Percentiles rank a stretch among this genome's conserved stretches.
Conservation (phyloP, 2,888 invertebrate genomes). For the Mesochorus sp. region DNA sequence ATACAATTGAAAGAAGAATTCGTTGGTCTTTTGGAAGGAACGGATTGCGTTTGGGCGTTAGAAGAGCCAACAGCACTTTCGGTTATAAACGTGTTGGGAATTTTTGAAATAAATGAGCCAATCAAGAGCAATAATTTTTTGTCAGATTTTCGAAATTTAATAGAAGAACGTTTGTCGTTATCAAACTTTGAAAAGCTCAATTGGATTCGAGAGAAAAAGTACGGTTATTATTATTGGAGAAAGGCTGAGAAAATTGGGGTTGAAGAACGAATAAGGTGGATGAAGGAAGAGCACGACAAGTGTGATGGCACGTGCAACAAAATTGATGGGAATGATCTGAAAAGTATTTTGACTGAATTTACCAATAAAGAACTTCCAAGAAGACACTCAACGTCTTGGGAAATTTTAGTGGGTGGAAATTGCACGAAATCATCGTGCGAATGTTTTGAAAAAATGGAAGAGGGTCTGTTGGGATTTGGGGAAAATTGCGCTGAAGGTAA, state of each 20-base stretch:
- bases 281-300: conserved; percentile 75
- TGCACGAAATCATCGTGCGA: conserved; percentile 62
- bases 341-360: conserved; percentile 79
- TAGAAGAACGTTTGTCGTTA: conserved; percentile 63
- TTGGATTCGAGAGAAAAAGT: conserved; percentile 81
- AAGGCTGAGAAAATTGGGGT: conserved; percentile 79
- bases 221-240: conserved; percentile 84
- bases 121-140: conserved; percentile 62
- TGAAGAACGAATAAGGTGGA: conserved; percentile 82
- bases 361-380: conserved; percentile 82
- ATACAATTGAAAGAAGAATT: conserved; percentile 78
- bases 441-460: conserved; percentile 66
- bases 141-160: conserved; percentile 64
- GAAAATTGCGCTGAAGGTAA: not conserved
- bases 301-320: conserved; percentile 70
- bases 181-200: conserved; percentile 80
- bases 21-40: conserved; percentile 83
- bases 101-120: conserved; percentile 79
- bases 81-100: conserved; percentile 83
- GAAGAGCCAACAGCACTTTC: conserved; percentile 82
- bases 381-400: conserved; percentile 83
- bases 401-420: conserved; percentile 82
- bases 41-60: conserved; percentile 84
- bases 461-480: conserved; percentile 35
- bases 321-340: conserved; percentile 77